Evolutionary conservation across 2,113 vertebrate genomes (phyloP), one percentile per base, ranked within the genome.

Genomic region (Pomatorhinus ruficollis): DNA sequence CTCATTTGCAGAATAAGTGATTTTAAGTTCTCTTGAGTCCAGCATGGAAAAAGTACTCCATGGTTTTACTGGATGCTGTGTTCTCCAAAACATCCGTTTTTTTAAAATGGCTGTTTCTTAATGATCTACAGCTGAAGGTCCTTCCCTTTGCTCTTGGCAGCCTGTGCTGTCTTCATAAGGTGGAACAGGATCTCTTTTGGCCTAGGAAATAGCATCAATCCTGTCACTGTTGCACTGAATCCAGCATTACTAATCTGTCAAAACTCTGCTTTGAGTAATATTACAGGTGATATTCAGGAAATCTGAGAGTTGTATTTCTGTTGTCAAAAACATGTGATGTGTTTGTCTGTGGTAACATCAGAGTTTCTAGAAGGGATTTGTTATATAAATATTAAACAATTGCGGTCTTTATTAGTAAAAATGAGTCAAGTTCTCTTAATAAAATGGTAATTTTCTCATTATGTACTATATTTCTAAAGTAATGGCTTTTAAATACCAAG

Each of bases 51-150:
- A 93, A 91, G 30, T 80, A 52, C 23, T 87, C 61, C 42, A 56
- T 39, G 1, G 5, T 94, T 88, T 88, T 75, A 76, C 59, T 2
- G 47, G 71, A 87, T 94, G 75, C 64, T 87, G 39, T 70, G 68
- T 54, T 92, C 83, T 93, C 59, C 47, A 71, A 68, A 95, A 92
- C 80, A 93, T 95, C 60, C 12, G 5, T 47, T 57, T 88, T 86
- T 86, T 80, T n/a, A 0, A 80, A 0, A 80, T 80, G 75, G 13
- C 59, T 60, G 35, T 71, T 93, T 86, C 69, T 93, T 89, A 90
- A 93, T 90, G 78, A 87, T 71, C 57, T 19, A 24, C 80, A 96
- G 92, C 94, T 95, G 96, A 96, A 90, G 47, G 85, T 57, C 53
- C 69, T 94, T 95, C 76, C 89, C 69, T 90, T 87, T 70, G 18